These are phyloP conservation scores for Myanophis thanlyinensis DNA, from an alignment of 2,113 vertebrate species.

Conservation along the genomic window DNA sequence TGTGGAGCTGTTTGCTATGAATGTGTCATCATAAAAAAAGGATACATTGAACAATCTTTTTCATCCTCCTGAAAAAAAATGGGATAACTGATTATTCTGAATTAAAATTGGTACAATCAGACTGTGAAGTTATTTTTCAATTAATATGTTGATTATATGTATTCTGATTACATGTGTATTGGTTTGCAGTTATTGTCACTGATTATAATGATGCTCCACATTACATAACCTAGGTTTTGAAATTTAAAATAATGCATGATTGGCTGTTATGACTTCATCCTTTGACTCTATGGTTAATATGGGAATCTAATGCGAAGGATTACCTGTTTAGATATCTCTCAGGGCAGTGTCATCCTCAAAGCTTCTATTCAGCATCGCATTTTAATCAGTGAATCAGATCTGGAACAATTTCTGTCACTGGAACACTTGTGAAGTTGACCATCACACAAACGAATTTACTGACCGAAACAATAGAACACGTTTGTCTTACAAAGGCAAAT, in stretches of 20 bases:
- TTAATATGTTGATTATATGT: background rate
- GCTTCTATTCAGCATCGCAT: background rate
- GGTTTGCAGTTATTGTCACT: background rate
- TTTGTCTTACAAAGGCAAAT: background rate
- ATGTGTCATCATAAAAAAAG: background rate
- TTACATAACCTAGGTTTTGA: background rate
- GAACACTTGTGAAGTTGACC: background rate
- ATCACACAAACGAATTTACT: background rate
- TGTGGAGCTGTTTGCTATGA: background rate
- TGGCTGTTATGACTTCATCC: background rate
- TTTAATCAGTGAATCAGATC: background rate
- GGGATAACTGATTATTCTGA: background rate
- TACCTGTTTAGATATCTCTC: background rate
- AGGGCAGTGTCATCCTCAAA: background rate
- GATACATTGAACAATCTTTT: background rate
- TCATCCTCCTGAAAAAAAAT: background rate
- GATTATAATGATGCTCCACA: background rate
- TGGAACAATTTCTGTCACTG: background rate
- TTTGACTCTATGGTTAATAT: background rate
- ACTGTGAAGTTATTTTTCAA: background rate
- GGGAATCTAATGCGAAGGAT: background rate
- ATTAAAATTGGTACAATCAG: background rate
- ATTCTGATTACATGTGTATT: background rate
- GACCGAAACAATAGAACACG: background rate
- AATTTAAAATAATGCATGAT: background rate